A percentile compares a stretch with the other conserved stretches of the same genome.
These are phyloP conservation scores for Augochlora pura DNA, from an alignment of 1,140 invertebrate genomes.

Conservation along the genomic window DNA sequence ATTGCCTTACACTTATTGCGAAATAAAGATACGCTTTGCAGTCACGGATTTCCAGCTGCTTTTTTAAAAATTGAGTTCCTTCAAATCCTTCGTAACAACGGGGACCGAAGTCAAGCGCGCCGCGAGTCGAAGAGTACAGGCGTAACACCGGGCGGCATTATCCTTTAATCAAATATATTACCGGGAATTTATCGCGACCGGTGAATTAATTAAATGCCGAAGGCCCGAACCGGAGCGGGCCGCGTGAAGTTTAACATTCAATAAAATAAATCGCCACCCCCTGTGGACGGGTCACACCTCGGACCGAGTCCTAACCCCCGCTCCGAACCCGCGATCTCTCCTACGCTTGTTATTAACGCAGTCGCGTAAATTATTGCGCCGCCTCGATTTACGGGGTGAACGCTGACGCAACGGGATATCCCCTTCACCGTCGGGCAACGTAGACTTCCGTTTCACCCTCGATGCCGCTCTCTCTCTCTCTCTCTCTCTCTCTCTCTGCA, in stretches of 20 bases:
- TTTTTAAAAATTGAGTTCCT: too few relatives aligned
- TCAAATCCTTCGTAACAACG: too few relatives aligned
- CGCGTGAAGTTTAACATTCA: conserved; percentile 77
- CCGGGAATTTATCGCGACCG: conserved; percentile 79
- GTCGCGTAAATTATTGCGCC: conserved; percentile 46
- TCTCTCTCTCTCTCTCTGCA: too few relatives aligned
- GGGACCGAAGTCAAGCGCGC: conserved; percentile 34
- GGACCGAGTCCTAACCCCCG: not conserved
- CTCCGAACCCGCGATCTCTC: conserved; percentile 35
- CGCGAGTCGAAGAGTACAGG: conserved; percentile 51
- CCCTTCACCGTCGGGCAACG: conserved; percentile 1
- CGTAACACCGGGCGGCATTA: conserved; percentile 75
- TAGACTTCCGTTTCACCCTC: conserved; percentile 27
- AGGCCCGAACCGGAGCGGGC: conserved; percentile 69
- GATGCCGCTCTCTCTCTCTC: too few relatives aligned
- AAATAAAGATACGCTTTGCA: too few relatives aligned
- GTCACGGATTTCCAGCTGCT: too few relatives aligned
- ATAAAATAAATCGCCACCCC: conserved; percentile 73
- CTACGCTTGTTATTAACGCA: conserved; percentile 44
- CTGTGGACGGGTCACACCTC: conserved; percentile 48
- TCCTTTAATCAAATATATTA: conserved; percentile 81
- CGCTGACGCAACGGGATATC: conserved; percentile 27
- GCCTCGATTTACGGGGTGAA: conserved; percentile 36
- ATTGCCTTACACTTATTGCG: too few relatives aligned
- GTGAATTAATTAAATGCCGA: conserved; percentile 80